These are phyloP conservation scores for Ephestia elutella DNA, from an alignment of 1,140 invertebrate species.

Conservation along the genomic window DNA sequence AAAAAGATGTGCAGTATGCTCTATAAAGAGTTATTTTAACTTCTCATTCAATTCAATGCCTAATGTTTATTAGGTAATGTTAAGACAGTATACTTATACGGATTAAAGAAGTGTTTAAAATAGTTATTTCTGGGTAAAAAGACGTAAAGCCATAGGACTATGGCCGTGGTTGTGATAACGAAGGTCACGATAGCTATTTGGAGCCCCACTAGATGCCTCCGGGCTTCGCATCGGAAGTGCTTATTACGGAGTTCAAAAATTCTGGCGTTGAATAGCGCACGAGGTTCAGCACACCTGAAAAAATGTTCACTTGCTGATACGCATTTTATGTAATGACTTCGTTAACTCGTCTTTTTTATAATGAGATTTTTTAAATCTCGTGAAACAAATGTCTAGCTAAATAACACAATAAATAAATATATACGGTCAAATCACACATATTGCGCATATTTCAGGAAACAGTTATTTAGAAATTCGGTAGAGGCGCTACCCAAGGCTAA, in stretches of 20 bases:
- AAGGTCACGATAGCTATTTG: constrained; percentile 34
- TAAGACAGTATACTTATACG: background rate
- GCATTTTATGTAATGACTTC: no score
- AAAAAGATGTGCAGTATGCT: no score
- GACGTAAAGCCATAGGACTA: constrained; percentile 48
- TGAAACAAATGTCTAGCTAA: no score
- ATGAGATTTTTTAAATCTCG: no score
- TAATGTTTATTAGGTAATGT: background rate
- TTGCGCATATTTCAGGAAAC: no score
- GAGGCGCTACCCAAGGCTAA: no score
- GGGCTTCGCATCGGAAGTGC: constrained; percentile 35
- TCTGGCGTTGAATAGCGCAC: constrained; percentile 38
- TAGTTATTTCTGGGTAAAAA: constrained; percentile 25
- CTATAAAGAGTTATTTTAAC: no score
- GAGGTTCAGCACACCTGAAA: constrained; percentile 58
- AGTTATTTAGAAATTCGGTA: no score
- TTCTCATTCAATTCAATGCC: background rate
- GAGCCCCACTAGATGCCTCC: constrained; percentile 24
- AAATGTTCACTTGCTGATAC: no score
- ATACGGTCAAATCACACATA: no score
- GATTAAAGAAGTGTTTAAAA: background rate
- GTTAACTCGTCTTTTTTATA: no score
- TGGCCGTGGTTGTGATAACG: constrained; percentile 30
- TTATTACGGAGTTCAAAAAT: constrained; percentile 51
- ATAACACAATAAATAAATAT: no score